Evolutionary conservation across 2,113 vertebrate species (phyloP), one percentile per base, ranked within the genome.

Genomic region (Thunnus thynnus): DNA sequence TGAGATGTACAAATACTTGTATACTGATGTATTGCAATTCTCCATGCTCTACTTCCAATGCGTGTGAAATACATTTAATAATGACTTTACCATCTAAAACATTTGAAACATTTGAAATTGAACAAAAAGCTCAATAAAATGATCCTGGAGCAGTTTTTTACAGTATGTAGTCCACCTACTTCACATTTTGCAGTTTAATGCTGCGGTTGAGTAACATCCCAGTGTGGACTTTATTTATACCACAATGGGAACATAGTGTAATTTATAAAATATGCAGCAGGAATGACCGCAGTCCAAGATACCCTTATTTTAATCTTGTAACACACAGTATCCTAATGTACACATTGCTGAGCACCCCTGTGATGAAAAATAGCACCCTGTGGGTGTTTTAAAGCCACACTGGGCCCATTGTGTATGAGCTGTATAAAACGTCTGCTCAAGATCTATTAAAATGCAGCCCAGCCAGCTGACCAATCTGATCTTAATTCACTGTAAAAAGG

Each of bases 381-480:
- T 86, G 75, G 84, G 86, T 60, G 80, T 87, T 61, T 78, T 82
- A 81, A 48, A 88, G 88, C 69, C 81, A 86, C 83, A 91, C 78
- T 85, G 85, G 86, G 74, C 71, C 82, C 68, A 81, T 85, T 91
- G 88, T 90, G 82, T 65, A 14, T 60, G 73, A 84, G 82, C 52
- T 83, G 84, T 72, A 86, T 72, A 74, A 90, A 86, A 88, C 82
- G 52, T 80, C 76, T 82, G 80, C 78, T 85, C 2, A n/a, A 79
- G 60, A 82, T 58, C 83, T 73, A 88, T 91, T 90, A 91, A 91
- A 88, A 88, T 64, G 83, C 75, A 77, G 72, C 62, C 56, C 3
- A 14, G 77, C 72, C 58, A 6, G 56, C 78, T 60, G 70, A 84
- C 84, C 84, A 54, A 62, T 63, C 52, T 18, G 61, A 83, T 77